Base-by-base conservation (phyloP, 2,113 vertebrate genomes). In the Phylloscopus whistleri region DNA sequence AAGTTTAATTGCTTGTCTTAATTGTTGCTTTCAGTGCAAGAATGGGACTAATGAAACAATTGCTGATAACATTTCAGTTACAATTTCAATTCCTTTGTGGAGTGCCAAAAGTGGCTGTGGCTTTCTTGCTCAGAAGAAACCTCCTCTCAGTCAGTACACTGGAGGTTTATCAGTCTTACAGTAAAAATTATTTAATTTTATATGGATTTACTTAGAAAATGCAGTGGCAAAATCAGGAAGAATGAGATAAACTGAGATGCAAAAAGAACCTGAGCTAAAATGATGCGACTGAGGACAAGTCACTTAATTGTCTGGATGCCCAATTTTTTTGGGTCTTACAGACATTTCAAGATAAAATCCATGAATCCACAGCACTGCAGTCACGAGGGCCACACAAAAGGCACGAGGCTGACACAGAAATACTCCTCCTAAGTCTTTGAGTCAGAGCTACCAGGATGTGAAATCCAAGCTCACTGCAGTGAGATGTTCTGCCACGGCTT, bases 221-320 rank as follows among this genome's bases (percentile, higher is more conserved):
- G 2, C 22, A n/a, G 18, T 1, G 5, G 62, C 39, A 56, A 85
- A 82, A 52, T 33, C 15, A 55, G 64, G 43, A 89, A 77, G 17
- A 81, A 58, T 13, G 3, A 33, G 3, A 17, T 14, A 43, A 86
- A 74, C 18, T 6, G 8, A 33, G 39, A 64, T 10, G 23, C 16
- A 76, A 48, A 46, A 86, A 19, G 19, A 28, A 64, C 27, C 39
- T 63, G 23, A 91, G 46, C 19, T 58, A 22, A 86, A 75, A 66
- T 0, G 0, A 19, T 10, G 3, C 0, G 5, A 74, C 53, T 35
- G 9, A 1, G 22, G 41, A 56, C 16, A 80, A 80, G 11, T 27
- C 13, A 30, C 12, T 91, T 31, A 55, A 85, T 13, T 44, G 16
- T 52, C 46, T 49, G 17, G 31, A 27, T 37, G 51, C 9, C 58